Evolutionary conservation across 2,888 invertebrate species (phyloP).

Genomic region (Branchipolynoe longqiensis): DNA sequence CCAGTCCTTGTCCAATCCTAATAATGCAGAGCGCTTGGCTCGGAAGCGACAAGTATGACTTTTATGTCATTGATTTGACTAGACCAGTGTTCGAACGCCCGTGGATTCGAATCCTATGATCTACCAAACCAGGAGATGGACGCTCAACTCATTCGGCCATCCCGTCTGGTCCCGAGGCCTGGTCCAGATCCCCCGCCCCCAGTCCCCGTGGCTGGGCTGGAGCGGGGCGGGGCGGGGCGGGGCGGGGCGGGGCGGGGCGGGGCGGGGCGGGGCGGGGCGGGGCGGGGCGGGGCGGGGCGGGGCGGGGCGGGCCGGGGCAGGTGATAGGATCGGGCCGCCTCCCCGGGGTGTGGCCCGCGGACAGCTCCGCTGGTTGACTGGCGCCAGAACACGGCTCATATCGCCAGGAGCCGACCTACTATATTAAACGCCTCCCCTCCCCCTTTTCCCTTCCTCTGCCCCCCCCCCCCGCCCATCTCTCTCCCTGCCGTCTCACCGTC

Average conservation of each 20-base stretch:
- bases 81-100: too few species aligned
- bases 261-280: background rate
- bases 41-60: too few species aligned
- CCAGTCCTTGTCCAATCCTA: too few species aligned
- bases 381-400: constrained; percentile 12
- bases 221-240: background rate
- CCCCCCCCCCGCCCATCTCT: too few species aligned
- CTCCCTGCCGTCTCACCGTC: too few species aligned
- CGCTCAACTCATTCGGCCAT: too few species aligned
- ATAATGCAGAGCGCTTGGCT: too few species aligned
- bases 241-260: background rate
- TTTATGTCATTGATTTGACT: too few species aligned
- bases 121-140: too few species aligned
- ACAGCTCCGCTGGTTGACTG: constrained; percentile 34
- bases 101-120: too few species aligned
- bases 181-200: background rate
- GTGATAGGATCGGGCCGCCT: background rate
- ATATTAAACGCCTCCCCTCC: constrained; percentile 26
- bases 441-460: too few species aligned
- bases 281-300: background rate
- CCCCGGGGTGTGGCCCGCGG: background rate
- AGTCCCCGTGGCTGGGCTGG: background rate
- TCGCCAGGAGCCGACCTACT: background rate
- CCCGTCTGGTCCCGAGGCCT: too few species aligned
- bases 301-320: background rate